Percentiles rank a stretch among this genome's conserved stretches.
Conservation (phyloP, 2,888 invertebrate genomes). For the Mechanitis mazaeus region DNA sequence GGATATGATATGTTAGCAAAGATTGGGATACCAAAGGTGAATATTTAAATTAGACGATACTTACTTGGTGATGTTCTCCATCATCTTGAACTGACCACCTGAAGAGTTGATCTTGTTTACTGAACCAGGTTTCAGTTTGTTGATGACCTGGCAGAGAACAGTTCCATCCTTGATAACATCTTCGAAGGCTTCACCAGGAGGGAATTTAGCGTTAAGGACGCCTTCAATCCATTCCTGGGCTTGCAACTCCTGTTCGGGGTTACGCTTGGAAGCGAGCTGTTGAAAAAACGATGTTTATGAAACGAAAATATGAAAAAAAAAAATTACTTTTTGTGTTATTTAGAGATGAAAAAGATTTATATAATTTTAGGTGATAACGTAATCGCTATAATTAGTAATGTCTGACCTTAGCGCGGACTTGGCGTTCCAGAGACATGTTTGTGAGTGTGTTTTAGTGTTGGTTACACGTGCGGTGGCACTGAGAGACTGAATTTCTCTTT, state of each 20-base stretch:
- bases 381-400: conserved; percentile 31
- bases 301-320: not conserved
- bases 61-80: conserved; percentile 99
- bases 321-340: too few relatives aligned
- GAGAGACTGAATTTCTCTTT: conserved; percentile 73
- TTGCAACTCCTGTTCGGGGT: conserved; percentile 88
- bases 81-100: conserved; percentile 99
- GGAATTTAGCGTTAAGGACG: conserved; percentile 91
- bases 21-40: too few relatives aligned
- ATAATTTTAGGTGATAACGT: conserved; percentile 10
- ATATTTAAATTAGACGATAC: conserved; percentile 37
- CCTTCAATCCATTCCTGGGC: conserved; percentile 95
- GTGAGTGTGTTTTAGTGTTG: conserved; percentile 49
- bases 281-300: conserved; percentile 11
- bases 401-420: conserved; percentile 91
- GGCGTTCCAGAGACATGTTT: conserved; percentile 94
- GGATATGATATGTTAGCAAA: too few relatives aligned
- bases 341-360: conserved; percentile 2
- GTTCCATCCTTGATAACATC: conserved; percentile 94
- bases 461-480: conserved; percentile 56
- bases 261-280: conserved; percentile 90
- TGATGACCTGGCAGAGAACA: conserved; percentile 95
- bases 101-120: conserved; percentile 93
- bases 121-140: conserved; percentile 92
- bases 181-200: conserved; percentile 87